A percentile compares a stretch with the other conserved stretches of the same genome.
These are phyloP conservation scores for Phenacoccus solenopsis DNA, from an alignment of 1,140 invertebrate species.

Conservation along the genomic window DNA sequence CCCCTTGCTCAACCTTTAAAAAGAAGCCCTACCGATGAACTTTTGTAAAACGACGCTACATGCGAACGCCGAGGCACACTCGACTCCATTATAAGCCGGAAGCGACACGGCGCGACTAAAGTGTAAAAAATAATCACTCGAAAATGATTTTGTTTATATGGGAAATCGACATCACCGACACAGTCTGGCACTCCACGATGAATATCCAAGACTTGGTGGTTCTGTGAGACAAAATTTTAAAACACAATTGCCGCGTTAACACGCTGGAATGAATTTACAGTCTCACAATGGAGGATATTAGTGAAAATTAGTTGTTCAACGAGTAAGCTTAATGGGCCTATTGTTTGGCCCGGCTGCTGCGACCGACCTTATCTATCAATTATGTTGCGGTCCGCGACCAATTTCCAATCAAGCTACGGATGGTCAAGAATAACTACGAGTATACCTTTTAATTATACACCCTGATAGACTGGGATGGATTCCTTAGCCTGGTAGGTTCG, in stretches of 20 bases:
- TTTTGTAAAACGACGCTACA: neutral
- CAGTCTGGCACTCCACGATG: too few species aligned
- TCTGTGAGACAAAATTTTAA: too few species aligned
- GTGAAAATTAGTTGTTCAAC: constrained; percentile 4
- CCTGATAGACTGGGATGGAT: too few species aligned
- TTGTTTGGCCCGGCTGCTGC: neutral
- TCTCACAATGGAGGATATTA: constrained; percentile 11
- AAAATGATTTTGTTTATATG: neutral
- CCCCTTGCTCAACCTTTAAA: constrained; percentile 6
- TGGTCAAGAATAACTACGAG: too few species aligned
- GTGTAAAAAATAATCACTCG: neutral
- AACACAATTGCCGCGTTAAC: neutral
- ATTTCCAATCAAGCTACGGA: neutral
- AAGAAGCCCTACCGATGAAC: neutral
- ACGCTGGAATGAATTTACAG: neutral
- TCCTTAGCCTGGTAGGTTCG: too few species aligned
- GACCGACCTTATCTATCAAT: neutral
- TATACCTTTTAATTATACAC: too few species aligned
- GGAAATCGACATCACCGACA: neutral
- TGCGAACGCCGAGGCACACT: neutral
- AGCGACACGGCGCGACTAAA: neutral
- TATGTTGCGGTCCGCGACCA: neutral
- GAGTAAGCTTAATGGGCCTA: neutral
- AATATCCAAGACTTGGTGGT: too few species aligned
- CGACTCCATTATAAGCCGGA: neutral